Evolutionary conservation across 2,113 vertebrate genomes (phyloP).

Genomic region (Urocolius indicus): DNA sequence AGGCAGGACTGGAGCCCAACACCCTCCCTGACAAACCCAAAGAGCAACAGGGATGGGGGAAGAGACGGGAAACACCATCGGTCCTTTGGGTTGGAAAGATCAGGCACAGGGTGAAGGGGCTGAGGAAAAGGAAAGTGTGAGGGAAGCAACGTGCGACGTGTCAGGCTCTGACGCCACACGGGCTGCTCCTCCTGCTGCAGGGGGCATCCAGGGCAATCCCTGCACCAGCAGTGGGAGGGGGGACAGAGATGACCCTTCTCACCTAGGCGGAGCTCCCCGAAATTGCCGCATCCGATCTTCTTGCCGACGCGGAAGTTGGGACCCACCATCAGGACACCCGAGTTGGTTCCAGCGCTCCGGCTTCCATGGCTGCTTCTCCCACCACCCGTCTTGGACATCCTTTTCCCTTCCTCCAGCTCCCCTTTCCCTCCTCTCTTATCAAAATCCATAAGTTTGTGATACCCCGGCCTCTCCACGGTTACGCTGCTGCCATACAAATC

Average conservation of each 20-base stretch:
- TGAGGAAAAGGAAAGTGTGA: neutral
- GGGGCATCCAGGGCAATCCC: neutral
- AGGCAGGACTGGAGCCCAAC: neutral
- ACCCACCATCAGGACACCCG: constrained; percentile 96
- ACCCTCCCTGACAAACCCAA: neutral
- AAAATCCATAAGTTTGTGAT: constrained; percentile 99
- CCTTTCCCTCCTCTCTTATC: constrained; percentile 98
- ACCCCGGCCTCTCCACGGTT: constrained; percentile 99
- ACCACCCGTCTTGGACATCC: constrained; percentile 86
- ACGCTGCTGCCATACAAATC: constrained; percentile 92
- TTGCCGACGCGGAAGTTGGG: constrained; percentile 97
- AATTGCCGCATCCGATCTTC: constrained; percentile 97
- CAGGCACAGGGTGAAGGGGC: fast-evolving
- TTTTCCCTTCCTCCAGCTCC: constrained; percentile 90
- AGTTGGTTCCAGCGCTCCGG: constrained; percentile 85
- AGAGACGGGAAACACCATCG: neutral
- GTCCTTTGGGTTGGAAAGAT: neutral
- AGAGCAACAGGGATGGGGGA: fast-evolving
- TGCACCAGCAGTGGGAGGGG: fast-evolving
- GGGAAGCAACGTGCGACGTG: neutral
- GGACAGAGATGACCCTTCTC: constrained; percentile 64
- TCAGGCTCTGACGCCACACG: no score
- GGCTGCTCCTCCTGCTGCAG: neutral
- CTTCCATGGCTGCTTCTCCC: constrained; percentile 79
- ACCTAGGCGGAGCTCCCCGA: constrained; percentile 94